Evolutionary conservation across 2,113 vertebrate genomes (phyloP).

Genomic region (Alligator sinensis): DNA sequence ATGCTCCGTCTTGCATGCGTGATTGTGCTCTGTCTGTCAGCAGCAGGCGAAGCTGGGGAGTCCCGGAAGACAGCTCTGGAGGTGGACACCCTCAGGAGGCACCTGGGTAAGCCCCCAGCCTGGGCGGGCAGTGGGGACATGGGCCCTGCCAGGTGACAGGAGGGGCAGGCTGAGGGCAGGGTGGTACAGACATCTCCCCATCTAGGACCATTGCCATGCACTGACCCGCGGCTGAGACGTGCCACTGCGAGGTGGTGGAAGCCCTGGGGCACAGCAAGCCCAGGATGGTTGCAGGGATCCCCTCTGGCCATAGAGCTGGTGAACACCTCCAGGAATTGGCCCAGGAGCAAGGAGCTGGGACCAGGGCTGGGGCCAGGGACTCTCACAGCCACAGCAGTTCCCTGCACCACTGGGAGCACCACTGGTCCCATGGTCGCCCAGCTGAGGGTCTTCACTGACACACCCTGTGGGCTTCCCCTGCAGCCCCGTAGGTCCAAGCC

Average conservation of each 20-base stretch:
- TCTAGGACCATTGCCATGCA: background rate
- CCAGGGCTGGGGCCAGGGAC: background rate
- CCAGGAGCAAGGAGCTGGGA: background rate
- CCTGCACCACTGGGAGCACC: accelerated
- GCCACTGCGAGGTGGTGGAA: too few relatives aligned
- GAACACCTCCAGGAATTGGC: too few relatives aligned
- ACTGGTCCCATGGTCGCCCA: background rate
- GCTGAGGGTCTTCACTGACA: accelerated
- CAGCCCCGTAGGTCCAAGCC: too few relatives aligned
- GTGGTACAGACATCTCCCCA: background rate
- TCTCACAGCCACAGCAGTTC: background rate
- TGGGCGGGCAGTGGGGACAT: background rate
- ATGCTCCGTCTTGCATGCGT: too few relatives aligned
- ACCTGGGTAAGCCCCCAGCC: constrained; percentile 69
- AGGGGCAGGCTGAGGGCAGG: background rate
- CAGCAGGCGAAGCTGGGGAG: constrained; percentile 72
- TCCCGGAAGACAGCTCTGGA: constrained; percentile 71
- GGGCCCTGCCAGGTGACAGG: background rate
- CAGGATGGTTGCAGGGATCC: too few relatives aligned
- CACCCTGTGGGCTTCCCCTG: too few relatives aligned
- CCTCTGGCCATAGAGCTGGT: too few relatives aligned
- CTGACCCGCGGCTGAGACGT: background rate
- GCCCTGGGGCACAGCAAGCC: too few relatives aligned
- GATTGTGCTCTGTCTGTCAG: background rate
- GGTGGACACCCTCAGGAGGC: constrained; percentile 75